Evolutionary conservation across 2,113 vertebrate species (phyloP).

Genomic region (Seriola dumerili): DNA sequence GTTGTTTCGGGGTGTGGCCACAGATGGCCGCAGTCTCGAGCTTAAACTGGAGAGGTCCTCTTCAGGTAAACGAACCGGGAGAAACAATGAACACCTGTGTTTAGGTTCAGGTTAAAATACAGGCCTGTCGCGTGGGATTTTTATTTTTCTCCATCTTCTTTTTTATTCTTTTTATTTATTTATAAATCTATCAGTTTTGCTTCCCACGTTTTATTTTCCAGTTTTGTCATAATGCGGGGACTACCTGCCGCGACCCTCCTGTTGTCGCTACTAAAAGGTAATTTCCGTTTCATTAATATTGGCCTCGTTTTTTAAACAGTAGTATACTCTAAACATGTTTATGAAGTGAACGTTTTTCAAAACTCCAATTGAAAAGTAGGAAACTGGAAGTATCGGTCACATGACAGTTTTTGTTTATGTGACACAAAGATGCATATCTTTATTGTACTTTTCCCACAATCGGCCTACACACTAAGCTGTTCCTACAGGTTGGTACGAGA

Average conservation of each 20-base stretch:
- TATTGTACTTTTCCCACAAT: not conserved
- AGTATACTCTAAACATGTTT: rapidly evolving
- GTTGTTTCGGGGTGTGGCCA: slow-evolving; percentile 80
- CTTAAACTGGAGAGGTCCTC: not conserved
- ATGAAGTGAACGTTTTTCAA: not conserved
- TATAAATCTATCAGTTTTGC: no score
- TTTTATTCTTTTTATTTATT: no score
- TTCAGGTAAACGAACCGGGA: not conserved
- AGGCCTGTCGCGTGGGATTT: not conserved
- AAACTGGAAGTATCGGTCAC: slow-evolving; percentile 72
- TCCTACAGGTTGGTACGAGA: not conserved
- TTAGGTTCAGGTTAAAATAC: not conserved
- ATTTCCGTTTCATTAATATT: not conserved
- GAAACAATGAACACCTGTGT: not conserved
- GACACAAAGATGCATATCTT: not conserved
- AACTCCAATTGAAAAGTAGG: not conserved
- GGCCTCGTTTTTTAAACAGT: not conserved
- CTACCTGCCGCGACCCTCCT: slow-evolving; percentile 57
- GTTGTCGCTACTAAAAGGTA: slow-evolving; percentile 75
- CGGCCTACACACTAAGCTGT: no score
- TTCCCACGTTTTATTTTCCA: not conserved
- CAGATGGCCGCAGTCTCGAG: not conserved
- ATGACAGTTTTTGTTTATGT: slow-evolving; percentile 43
- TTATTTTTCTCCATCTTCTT: not conserved
- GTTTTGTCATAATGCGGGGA: slow-evolving; percentile 69